A percentile compares a stretch with the other conserved stretches of the same genome.
Conservation (phyloP, 2,888 invertebrate species). For the Pristionchus mayeri region DNA sequence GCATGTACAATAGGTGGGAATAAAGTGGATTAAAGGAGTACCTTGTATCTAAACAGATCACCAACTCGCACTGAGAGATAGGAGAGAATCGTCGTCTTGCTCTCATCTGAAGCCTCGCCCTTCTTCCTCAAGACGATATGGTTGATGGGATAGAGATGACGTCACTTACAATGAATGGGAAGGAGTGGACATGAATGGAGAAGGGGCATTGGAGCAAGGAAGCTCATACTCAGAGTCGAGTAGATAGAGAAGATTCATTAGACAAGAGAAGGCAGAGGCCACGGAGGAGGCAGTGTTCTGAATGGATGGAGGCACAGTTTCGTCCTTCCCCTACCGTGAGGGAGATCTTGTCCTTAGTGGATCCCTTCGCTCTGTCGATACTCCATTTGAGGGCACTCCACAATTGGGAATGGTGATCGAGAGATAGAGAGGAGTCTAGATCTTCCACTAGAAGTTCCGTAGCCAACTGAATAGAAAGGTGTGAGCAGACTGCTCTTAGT, state of each 20-base stretch:
- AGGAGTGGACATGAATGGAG: constrained; percentile 14
- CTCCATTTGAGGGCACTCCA: constrained; percentile 42
- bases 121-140: background rate
- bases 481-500: no score
- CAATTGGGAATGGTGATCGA: background rate
- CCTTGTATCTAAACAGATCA: constrained; percentile 64
- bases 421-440: background rate
- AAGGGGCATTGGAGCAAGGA: background rate
- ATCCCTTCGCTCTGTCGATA: constrained; percentile 26
- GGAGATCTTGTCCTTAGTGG: background rate
- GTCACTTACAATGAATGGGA: constrained; percentile 30
- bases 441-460: background rate
- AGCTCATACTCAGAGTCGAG: constrained; percentile 10
- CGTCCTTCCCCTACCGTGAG: background rate
- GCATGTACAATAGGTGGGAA: constrained; percentile 18
- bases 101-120: constrained; percentile 28
- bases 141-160: background rate
- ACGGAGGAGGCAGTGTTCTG: background rate
- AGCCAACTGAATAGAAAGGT: constrained; percentile 22
- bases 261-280: background rate
- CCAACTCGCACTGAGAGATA: constrained; percentile 59
- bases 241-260: background rate
- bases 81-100: background rate
- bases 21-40: background rate
- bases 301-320: background rate